phyloP scores from a whole-genome alignment of 2,888 invertebrate genomes.

The Hypercompe scribonia region DNA sequence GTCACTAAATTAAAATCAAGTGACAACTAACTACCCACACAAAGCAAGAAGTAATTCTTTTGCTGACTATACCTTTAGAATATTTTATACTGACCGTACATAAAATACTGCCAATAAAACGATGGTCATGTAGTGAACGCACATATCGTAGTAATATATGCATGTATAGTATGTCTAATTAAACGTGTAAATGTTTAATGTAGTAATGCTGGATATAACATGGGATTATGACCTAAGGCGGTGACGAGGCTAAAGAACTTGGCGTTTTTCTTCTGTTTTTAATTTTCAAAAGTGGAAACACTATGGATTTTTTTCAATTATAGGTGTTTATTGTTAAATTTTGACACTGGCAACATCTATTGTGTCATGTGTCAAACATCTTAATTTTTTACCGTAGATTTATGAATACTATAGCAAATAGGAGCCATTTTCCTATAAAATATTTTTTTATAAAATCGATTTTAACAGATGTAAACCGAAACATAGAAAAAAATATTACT shows the following conservation, averaged over 20 bases:
- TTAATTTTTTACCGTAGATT: not conserved
- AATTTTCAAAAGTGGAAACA: not conserved
- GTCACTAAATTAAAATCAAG: not conserved
- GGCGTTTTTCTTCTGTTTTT: not conserved
- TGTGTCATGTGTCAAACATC: not conserved
- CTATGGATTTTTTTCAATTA: not conserved
- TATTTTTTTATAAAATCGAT: too few relatives aligned
- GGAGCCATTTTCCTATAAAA: too few relatives aligned
- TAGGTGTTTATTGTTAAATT: not conserved
- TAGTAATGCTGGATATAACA: constrained; percentile 41
- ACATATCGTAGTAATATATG: constrained; percentile 49
- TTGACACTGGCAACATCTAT: too few relatives aligned
- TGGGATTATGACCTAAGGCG: constrained; percentile 32
- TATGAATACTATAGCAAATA: too few relatives aligned
- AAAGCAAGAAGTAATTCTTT: not conserved
- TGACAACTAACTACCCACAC: not conserved
- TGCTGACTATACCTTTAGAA: not conserved
- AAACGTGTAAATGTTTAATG: constrained; percentile 44
- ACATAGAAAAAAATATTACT: too few relatives aligned
- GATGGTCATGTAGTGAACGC: constrained; percentile 25
- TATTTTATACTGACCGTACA: constrained; percentile 22
- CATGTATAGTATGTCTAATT: constrained; percentile 49
- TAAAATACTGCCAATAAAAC: constrained; percentile 38
- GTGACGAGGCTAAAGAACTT: not conserved
- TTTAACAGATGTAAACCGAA: too few relatives aligned